Evolutionary conservation across 2,113 vertebrate species (phyloP).

Genomic region (Pogonocichla stellata): DNA sequence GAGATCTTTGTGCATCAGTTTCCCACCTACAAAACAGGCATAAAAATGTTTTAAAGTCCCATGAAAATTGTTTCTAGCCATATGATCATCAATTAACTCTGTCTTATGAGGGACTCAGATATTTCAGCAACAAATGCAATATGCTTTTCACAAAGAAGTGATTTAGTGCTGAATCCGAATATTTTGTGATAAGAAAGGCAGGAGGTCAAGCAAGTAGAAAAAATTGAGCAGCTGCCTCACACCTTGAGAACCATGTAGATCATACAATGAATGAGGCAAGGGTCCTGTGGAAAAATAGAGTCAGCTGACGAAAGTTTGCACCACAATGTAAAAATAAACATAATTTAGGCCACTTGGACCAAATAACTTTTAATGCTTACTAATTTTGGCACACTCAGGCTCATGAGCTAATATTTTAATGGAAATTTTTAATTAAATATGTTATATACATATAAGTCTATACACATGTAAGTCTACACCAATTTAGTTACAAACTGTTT

Average conservation of each 20-base stretch:
- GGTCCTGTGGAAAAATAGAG: background rate
- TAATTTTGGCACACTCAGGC: background rate
- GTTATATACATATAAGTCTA: fast-evolving
- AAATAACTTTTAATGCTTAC: background rate
- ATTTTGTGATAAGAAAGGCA: background rate
- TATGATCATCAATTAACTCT: background rate
- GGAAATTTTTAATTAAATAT: background rate
- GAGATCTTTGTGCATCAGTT: background rate
- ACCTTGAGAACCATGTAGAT: background rate
- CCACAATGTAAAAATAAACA: background rate
- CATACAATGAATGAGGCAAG: background rate
- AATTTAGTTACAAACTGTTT: background rate
- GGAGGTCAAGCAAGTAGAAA: background rate
- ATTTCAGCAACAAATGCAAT: background rate
- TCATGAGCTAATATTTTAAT: background rate
- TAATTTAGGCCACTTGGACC: background rate
- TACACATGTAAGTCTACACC: background rate
- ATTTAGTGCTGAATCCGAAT: background rate
- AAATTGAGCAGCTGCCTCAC: background rate
- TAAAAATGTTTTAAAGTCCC: background rate
- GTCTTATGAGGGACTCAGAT: background rate
- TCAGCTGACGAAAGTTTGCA: background rate
- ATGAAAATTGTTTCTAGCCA: background rate
- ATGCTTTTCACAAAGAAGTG: background rate
- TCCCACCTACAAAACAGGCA: background rate